phyloP scores from a whole-genome alignment of 1,140 invertebrate species.

The Arctopsyche grandis region DNA sequence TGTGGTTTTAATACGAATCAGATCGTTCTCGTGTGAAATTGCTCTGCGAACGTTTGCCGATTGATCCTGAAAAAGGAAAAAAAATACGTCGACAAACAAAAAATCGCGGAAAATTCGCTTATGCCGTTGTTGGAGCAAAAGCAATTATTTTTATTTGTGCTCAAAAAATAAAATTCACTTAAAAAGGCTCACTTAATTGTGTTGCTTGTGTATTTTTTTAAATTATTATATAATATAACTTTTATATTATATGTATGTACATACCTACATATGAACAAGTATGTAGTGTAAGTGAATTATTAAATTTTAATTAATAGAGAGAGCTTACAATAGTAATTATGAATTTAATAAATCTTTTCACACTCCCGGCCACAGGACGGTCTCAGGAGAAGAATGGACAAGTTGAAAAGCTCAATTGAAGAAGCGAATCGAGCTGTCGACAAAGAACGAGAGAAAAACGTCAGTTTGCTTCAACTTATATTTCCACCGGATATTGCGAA shows the following conservation, averaged over 20 bases:
- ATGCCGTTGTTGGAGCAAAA: not conserved
- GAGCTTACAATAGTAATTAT: not conserved
- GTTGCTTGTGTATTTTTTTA: too few species aligned
- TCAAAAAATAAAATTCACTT: too few species aligned
- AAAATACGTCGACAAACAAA: not conserved
- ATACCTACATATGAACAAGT: too few species aligned
- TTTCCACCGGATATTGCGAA: constrained; percentile 95
- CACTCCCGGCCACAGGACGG: constrained; percentile 75
- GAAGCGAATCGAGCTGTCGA: constrained; percentile 92
- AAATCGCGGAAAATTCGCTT: not conserved
- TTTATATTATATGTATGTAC: too few species aligned
- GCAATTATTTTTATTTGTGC: not conserved
- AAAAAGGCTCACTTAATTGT: too few species aligned
- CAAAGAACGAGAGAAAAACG: constrained; percentile 94
- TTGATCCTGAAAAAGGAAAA: constrained; percentile 8
- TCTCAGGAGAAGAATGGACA: constrained; percentile 93
- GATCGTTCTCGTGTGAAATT: constrained; percentile 28
- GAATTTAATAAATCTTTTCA: constrained; percentile 1
- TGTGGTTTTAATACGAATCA: constrained; percentile 18
- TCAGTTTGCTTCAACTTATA: constrained; percentile 92
- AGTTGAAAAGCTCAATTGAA: constrained; percentile 92
- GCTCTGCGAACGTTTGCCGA: not conserved
- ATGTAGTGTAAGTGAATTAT: too few species aligned
- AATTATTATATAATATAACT: too few species aligned
- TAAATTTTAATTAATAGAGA: not conserved